Evolutionary conservation across 2,113 vertebrate genomes (phyloP), one percentile per base, ranked within the genome.

Genomic region (Nothobranchius furzeri): DNA sequence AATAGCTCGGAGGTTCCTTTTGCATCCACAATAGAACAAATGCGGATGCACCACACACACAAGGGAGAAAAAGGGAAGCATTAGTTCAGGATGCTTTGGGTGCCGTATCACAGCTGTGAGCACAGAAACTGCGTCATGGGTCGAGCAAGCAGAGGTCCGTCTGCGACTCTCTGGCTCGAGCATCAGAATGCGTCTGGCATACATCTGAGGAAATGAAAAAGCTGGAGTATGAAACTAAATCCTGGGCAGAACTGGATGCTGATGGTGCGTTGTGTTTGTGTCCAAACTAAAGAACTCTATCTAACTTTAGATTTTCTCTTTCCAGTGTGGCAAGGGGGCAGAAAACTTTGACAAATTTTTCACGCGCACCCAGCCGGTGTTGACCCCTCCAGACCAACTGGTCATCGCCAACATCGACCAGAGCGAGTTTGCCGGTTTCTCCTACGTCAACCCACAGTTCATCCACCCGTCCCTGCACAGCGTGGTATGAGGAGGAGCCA

Each of bases 331-430:
- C 87, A 98, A 98, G 92, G 96, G 94, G 37, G 98, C 96, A 0
- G 98, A 99, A 77, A 99, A 99, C 92, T 99, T 99, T 0, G 98
- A 99, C 86, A 99, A 99, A 81, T 99, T 99, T 90, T 99, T 99
- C 85, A 99, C 98, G 0, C 94, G 98, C 62, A 96, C 96, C 14
- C 98, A 98, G 75, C 98, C 98, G 0, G 95, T 99, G 83, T 71
- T 99, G 81, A 99, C 98, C 0, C 98, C 98, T 0, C 96, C 98
- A 0, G 98, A 99, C 84, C 96, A 99, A 87, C 92, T 99, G 87
- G 96, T 99, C 92, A 98, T 99, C 42, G 92, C 98, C 66, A 99
- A 99, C 93, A 96, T 99, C 62, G 98, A 99, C 92, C 98, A 99
- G 91, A 92, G 94, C 42, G 98, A 99, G 88, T 99, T 99, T 0